Evolutionary conservation across 2,113 vertebrate genomes (phyloP), one percentile per base, ranked within the genome.

Genomic region (Cisticola juncidis): DNA sequence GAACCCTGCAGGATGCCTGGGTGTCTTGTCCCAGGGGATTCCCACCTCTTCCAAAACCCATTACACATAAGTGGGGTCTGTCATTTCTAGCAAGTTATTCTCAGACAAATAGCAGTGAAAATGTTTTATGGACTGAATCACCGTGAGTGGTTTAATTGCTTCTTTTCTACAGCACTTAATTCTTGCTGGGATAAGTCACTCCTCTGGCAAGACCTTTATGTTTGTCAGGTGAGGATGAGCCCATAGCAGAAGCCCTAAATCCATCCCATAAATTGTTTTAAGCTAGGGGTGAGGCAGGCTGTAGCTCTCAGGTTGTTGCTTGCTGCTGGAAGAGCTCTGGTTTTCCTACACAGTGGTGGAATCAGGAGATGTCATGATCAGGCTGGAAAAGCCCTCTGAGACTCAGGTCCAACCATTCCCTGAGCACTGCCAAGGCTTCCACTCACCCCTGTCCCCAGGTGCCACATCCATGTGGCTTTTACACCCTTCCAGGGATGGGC

Each of bases 121-220:
- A 85, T 68, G 61, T 74, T 88, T 73, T 61, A 89, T 56, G 86
- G 91, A 60, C 77, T 93, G 82, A 85, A 93, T 93, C 88, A 33
- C 60, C n/a, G 33, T 8, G 28, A 88, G 57, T 24, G 58, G 13
- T 86, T 91, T 94, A 95, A 83, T 76, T 91, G 80, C 83, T 86
- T n/a, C 57, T 82, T 79, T 82, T 71, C 51, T 35, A 16, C 21
- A 36, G 65, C 1, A 9, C 35, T 70, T 69, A 38, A 69, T 36
- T 93, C 80, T 62, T 54, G 65, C 74, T 71, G 74, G 9, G 25
- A 7, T 70, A 58, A 88, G 66, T n/a, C 40, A 16, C 58, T 82
- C 68, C 36, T 72, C 45, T 65, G 33, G 40, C 40, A 40, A 88
- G 71, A 88, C 71, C 45, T 90, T 51, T 50, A 44, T 82, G 50